These are phyloP conservation scores for Atherinomorus stipes DNA, from an alignment of 2,113 vertebrate species.

Conservation along the genomic window DNA sequence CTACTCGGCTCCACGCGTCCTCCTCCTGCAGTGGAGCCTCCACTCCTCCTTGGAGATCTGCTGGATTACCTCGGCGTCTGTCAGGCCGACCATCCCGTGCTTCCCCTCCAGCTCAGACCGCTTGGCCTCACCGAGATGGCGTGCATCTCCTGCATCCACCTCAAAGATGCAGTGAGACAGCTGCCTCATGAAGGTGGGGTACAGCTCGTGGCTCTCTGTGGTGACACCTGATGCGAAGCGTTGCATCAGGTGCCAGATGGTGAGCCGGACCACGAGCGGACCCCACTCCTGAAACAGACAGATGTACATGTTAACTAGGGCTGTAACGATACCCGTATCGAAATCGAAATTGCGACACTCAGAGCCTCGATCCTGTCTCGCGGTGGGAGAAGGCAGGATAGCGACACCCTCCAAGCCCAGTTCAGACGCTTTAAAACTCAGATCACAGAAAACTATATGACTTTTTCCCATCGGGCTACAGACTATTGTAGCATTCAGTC, in stretches of 20 bases:
- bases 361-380: too few relatives aligned
- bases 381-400: too few relatives aligned
- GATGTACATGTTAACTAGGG: too few relatives aligned
- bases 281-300: neutral
- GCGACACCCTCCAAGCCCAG: too few relatives aligned
- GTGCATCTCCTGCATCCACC: neutral
- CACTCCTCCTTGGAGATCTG: neutral
- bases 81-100: slow-evolving; percentile 7
- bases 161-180: neutral
- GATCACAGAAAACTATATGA: too few relatives aligned
- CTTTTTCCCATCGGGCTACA: too few relatives aligned
- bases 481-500: too few relatives aligned
- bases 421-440: too few relatives aligned
- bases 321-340: too few relatives aligned
- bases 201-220: neutral
- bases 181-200: slow-evolving; percentile 9
- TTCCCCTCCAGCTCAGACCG: too few relatives aligned
- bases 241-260: slow-evolving; percentile 11
- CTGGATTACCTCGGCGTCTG: neutral
- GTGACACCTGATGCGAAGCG: neutral
- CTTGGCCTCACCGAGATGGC: too few relatives aligned
- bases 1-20: neutral
- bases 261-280: neutral
- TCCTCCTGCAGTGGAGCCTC: neutral
- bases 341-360: too few relatives aligned